Conservation (phyloP, 2,113 vertebrate species). For the Geococcyx californianus region DNA sequence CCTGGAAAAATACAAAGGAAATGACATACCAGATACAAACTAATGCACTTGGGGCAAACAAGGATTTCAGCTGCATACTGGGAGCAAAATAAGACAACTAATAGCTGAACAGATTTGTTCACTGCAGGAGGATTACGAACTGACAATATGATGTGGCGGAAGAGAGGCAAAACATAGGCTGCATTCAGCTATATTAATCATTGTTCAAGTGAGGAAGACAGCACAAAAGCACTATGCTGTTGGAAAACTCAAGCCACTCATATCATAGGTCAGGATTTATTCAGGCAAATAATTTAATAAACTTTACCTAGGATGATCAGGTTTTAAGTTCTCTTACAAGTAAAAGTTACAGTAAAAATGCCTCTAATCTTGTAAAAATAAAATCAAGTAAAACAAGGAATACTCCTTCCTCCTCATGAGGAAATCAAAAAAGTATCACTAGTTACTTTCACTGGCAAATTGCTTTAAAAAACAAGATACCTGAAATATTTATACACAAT, state of each 20-base stretch:
- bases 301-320: neutral
- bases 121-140: neutral
- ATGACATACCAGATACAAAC: neutral
- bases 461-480: neutral
- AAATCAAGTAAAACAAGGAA: neutral
- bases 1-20: neutral
- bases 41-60: neutral
- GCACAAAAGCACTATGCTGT: neutral
- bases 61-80: neutral
- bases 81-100: neutral
- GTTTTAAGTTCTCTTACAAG: neutral
- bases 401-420: neutral
- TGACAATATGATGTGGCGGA: neutral
- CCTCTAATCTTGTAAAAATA: neutral
- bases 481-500: neutral
- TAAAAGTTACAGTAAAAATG: neutral
- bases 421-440: neutral
- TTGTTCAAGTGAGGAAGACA: neutral
- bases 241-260: neutral
- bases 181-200: neutral
- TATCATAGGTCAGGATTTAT: neutral
- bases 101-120: neutral
- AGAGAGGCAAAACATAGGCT: neutral
- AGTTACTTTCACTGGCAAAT: neutral
- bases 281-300: neutral